These are phyloP conservation scores for Eristalis tenax DNA, from an alignment of 2,888 invertebrate species.

Conservation along the genomic window DNA sequence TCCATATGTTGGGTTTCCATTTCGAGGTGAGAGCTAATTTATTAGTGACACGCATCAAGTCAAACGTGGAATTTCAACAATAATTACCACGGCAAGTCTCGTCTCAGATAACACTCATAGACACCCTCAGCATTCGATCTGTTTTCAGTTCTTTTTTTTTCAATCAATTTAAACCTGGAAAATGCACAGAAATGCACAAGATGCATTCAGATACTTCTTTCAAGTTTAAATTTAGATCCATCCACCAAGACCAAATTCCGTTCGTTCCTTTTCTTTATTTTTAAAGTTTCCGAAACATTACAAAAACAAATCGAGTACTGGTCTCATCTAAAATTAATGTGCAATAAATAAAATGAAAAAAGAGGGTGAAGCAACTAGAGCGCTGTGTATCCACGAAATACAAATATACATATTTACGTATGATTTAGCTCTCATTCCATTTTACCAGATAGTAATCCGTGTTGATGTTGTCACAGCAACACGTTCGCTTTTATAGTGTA, in stretches of 20 bases:
- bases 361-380: constrained; percentile 19
- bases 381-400: constrained; percentile 14
- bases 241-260: neutral
- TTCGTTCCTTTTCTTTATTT: constrained; percentile 14
- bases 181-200: neutral
- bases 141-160: neutral
- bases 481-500: constrained; percentile 19
- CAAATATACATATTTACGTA: neutral
- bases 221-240: constrained; percentile 15
- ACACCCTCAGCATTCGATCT: neutral
- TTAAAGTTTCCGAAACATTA: constrained; percentile 27
- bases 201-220: constrained; percentile 14
- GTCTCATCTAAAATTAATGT: constrained; percentile 26
- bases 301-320: constrained; percentile 22
- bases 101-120: neutral
- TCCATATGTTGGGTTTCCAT: neutral
- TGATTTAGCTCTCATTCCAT: constrained; percentile 17
- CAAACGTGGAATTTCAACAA: neutral
- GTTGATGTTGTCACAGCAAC: constrained; percentile 27
- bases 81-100: neutral
- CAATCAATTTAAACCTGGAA: neutral
- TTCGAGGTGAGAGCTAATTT: neutral
- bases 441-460: constrained; percentile 15
- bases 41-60: neutral
- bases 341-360: constrained; percentile 29